Percentiles rank a stretch among this genome's conserved stretches.
These are phyloP conservation scores for Pyralis farinalis DNA, from an alignment of 2,888 invertebrate genomes.

Conservation along the genomic window DNA sequence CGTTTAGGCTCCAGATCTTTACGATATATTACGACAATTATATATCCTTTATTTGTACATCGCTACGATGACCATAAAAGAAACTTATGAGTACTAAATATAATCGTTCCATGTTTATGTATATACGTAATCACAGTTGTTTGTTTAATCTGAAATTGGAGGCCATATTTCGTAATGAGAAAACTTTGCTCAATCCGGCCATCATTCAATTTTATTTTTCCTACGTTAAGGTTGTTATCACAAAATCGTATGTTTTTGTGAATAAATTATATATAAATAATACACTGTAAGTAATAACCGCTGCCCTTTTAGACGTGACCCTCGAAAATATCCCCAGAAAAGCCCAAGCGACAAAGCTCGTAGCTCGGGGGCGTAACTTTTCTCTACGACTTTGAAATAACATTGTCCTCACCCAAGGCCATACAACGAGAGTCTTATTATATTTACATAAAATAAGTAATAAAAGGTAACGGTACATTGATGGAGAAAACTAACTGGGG, in stretches of 20 bases:
- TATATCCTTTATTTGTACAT: too few species aligned
- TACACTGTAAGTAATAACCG: slow-evolving; percentile 8
- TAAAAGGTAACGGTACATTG: slow-evolving; percentile 37
- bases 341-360: slow-evolving; percentile 8
- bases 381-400: slow-evolving; percentile 26
- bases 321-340: slow-evolving; percentile 5
- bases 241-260: not conserved
- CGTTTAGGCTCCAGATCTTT: too few species aligned
- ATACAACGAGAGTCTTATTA: slow-evolving; percentile 30
- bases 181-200: slow-evolving; percentile 26
- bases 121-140: slow-evolving; percentile 38
- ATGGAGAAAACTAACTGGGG: slow-evolving; percentile 20
- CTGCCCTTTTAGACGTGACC: slow-evolving; percentile 6
- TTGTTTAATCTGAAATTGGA: slow-evolving; percentile 46
- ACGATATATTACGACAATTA: too few species aligned
- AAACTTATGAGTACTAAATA: too few species aligned
- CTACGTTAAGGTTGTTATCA: slow-evolving; percentile 4
- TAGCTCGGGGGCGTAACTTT: slow-evolving; percentile 7
- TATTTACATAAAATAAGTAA: slow-evolving; percentile 39
- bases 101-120: not conserved
- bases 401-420: slow-evolving; percentile 27
- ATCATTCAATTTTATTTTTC: slow-evolving; percentile 1
- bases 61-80: too few species aligned
- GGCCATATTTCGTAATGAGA: slow-evolving; percentile 29
- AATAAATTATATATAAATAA: slow-evolving; percentile 6